Base-by-base conservation (phyloP, 2,113 vertebrate genomes). In the Colius striatus region DNA sequence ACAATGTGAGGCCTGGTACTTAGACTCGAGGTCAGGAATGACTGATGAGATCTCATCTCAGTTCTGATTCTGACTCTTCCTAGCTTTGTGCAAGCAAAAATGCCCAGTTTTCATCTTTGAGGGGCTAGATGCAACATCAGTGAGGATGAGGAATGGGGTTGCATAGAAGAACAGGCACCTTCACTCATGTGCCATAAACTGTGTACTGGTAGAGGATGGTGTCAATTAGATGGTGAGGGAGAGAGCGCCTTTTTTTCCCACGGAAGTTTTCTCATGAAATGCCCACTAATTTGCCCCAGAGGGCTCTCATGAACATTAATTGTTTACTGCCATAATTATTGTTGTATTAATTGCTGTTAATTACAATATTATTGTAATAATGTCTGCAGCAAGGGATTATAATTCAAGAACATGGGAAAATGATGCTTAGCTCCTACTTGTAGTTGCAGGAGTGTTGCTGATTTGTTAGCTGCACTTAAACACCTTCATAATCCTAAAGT, bases 181-280 rank as follows among this genome's bases (percentile, higher is more conserved):
- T 5, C 17, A 15, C 20, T 36, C 21, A 2, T 13, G 11, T 0
- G 2, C 43, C 4, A 0, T 38, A 30, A 13, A 19, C 41, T 38
- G 43, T 1, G 3, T 36, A 14, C 25, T 60, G 29, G 29, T 5
- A 29, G 41, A 58, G 13, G 11, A 38, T 5, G 11, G 13, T 4
- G 4, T 7, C 30, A 51, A 15, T 4, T 2, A 11, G 32, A 45
- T n/a, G 11, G 8, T 2, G 29, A 61, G 13, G 5, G 18, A 48
- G 13, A n/a, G 23, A 87, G 25, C 84, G 16, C 0, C 5, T 62
- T 47, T 71, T 38, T 29, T 86, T 9, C 50, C 9, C 45, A 51
- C 25, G 10, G 58, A 47, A 54, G 4, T 76, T 70, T 76, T 70
- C 60, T 77, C 6, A 29, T 84, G 4, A 84, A 41, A 67, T 55